Conservation (phyloP, 2,888 invertebrate species). For the Hemicrepidius hirtus region DNA sequence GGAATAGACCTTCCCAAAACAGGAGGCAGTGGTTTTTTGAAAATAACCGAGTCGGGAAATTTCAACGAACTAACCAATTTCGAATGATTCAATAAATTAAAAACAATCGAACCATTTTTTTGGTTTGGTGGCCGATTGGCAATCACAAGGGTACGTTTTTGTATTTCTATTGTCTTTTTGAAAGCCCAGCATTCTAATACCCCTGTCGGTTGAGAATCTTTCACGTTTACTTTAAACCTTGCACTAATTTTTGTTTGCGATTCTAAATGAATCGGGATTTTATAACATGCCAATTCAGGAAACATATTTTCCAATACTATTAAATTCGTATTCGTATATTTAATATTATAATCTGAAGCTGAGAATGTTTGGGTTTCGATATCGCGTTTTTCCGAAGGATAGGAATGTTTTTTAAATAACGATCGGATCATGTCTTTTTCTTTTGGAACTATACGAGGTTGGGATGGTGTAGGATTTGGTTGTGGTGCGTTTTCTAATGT, state of each 20-base stretch:
- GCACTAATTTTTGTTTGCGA: neutral
- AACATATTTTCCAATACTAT: neutral
- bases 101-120: too few species aligned
- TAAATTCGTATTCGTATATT: neutral
- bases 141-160: neutral
- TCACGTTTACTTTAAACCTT: neutral
- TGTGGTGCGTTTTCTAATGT: too few species aligned
- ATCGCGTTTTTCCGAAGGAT: neutral
- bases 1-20: too few species aligned
- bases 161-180: neutral
- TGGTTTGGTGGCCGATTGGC: too few species aligned
- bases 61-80: too few species aligned
- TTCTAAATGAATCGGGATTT: constrained; percentile 11
- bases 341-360: neutral
- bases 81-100: too few species aligned
- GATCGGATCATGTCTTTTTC: constrained; percentile 17
- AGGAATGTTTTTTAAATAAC: neutral
- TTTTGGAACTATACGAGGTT: neutral
- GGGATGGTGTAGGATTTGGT: neutral
- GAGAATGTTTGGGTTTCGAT: neutral
- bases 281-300: neutral
- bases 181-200: neutral
- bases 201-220: neutral
- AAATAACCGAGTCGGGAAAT: too few species aligned
- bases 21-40: too few species aligned